Conservation (phyloP, 2,797 vertebrate genomes). For the Euthynnus affinis region DNA sequence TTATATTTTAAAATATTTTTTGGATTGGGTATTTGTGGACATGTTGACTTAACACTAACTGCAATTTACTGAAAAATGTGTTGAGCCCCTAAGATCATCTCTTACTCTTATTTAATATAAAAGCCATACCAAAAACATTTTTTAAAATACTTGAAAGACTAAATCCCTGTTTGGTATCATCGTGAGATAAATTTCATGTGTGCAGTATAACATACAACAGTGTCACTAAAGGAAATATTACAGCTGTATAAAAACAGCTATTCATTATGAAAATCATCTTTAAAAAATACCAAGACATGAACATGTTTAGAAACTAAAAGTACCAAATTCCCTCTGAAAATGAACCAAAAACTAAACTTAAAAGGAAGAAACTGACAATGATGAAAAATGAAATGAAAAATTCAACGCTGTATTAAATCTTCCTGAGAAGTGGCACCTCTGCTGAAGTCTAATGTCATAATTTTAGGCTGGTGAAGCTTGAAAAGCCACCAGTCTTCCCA, state of each 20-base stretch:
- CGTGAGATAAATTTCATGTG: not conserved
- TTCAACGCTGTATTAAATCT: not conserved
- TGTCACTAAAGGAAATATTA: not conserved
- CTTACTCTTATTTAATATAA: not conserved
- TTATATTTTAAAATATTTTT: not conserved
- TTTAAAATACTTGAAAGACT: not conserved
- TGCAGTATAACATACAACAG: too few relatives aligned
- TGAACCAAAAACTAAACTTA: not conserved
- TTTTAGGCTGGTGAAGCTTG: not conserved
- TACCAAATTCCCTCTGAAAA: not conserved
- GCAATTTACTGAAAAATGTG: not conserved
- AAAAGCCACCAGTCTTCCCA: conserved; percentile 31
- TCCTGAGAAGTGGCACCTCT: not conserved
- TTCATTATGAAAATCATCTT: not conserved
- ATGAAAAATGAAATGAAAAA: not conserved
- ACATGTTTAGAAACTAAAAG: not conserved
- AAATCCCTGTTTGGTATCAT: not conserved
- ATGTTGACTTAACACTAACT: not conserved
- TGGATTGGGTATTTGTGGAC: not conserved
- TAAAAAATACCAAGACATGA: not conserved
- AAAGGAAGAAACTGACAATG: not conserved
- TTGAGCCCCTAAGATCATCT: not conserved
- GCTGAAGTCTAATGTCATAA: not conserved
- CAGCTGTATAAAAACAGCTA: not conserved
- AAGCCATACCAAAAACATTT: too few relatives aligned